Percentiles rank a stretch among this genome's conserved stretches.
Evolutionary conservation across 2,797 vertebrate genomes (phyloP).

Genomic region (Halcyon smyrnensis): DNA sequence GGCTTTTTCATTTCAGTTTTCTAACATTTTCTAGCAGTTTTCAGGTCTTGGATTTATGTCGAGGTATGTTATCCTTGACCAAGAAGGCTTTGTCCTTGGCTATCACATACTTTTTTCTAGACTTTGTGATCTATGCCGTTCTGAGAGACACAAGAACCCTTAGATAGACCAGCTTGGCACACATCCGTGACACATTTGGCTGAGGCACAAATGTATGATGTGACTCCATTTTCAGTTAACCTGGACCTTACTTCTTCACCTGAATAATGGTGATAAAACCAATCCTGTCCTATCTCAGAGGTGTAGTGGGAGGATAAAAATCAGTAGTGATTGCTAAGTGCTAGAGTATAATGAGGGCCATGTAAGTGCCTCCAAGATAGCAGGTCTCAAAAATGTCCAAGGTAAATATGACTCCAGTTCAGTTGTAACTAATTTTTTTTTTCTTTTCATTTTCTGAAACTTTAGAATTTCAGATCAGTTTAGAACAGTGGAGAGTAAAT

Average conservation of each 20-base stretch:
- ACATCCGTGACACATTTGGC: background rate
- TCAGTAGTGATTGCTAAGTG: background rate
- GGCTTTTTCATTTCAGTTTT: background rate
- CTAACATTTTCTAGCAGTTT: background rate
- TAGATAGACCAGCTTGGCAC: background rate
- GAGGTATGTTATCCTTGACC: background rate
- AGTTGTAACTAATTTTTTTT: background rate
- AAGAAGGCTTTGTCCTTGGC: background rate
- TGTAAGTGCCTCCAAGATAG: background rate
- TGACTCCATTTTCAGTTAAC: background rate
- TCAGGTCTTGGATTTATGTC: background rate
- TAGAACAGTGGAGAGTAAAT: background rate
- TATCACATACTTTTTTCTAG: background rate
- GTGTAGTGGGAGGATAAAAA: background rate
- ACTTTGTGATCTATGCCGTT: background rate
- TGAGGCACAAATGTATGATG: background rate
- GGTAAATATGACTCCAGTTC: background rate
- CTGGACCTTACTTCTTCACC: slow-evolving; percentile 18
- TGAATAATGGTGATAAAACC: background rate
- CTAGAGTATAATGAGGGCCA: background rate
- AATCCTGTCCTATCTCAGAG: background rate
- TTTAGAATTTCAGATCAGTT: background rate
- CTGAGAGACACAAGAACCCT: background rate
- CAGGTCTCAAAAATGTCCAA: background rate
- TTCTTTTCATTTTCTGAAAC: background rate